Base-by-base conservation (phyloP, 2,888 invertebrate species). In the Spodoptera exigua region DNA sequence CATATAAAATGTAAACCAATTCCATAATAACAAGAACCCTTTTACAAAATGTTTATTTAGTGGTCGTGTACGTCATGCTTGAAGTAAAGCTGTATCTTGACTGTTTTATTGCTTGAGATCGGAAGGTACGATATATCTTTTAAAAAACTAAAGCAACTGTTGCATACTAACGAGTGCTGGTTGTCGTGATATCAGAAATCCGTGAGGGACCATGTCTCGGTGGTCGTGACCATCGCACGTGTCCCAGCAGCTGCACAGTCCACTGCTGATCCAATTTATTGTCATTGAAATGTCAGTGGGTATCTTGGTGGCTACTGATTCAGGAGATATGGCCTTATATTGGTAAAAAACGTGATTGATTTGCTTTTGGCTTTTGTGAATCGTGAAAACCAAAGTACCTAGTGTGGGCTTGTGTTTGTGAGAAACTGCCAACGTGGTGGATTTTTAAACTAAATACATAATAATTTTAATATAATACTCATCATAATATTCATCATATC, bases 141-240 rank as follows among this genome's bases (percentile, higher is more conserved):
- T 12, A 60, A 65, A 74, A 65, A 64, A 61, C 47, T 47, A 65
- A 60, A 55, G 41, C 55, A 53, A 53, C 48, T 58, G 44, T 40
- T 61, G 55, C 63, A 77, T 75, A 62, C 63, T 47, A 62, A 72
- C 59, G 67, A 74, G 40, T 36, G 56, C 46, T 53, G 37, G 45
- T 35, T 39, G 80, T 86, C 86, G 86, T 86, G 86, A 84, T 83
- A 79, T 48, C 71, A 68, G 69, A 74, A 70, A 69, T 76, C 86
- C 88, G 89, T 89, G 88, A 87, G 81, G 83, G 80, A 78, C 73
- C 74, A 67, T 60, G 74, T 57, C 68, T 86, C 87, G 86, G 86
- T 86, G 53, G 74, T 87, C 91, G 92, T 91, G 91, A 90, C 90
- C 84, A 84, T 82, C 89, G 91, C 91, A 91, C 92, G 92, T 92